Percentiles rank a stretch among this genome's conserved stretches.
Evolutionary conservation across 2,797 vertebrate genomes (phyloP).

Genomic region (Remorina albescens): DNA sequence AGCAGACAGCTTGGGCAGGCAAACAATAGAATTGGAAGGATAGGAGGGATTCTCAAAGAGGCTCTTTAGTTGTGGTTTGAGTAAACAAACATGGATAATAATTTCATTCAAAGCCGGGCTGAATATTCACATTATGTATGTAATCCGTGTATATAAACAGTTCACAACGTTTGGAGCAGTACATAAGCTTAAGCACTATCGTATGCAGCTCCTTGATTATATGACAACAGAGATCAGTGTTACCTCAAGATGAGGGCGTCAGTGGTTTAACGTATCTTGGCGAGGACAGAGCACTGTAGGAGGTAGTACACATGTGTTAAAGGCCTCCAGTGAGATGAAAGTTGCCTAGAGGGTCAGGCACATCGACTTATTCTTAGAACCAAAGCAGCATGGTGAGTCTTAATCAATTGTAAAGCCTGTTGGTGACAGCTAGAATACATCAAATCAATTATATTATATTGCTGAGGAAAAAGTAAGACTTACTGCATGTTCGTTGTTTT

Average conservation of each 20-base stretch:
- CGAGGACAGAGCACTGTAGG: constrained; percentile 20
- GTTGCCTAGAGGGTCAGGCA: constrained; percentile 42
- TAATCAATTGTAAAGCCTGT: constrained; percentile 65
- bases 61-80: constrained; percentile 52
- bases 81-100: constrained; percentile 66
- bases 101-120: constrained; percentile 41
- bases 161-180: constrained; percentile 20
- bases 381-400: constrained; percentile 56
- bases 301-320: constrained; percentile 43
- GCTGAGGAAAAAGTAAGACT: constrained; percentile 44
- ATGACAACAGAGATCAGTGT: constrained; percentile 38
- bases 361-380: constrained; percentile 54
- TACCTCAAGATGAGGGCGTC: constrained; percentile 22
- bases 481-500: constrained; percentile 21
- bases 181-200: constrained; percentile 42
- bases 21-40: constrained; percentile 57
- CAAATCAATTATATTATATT: constrained; percentile 67
- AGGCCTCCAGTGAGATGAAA: constrained; percentile 46
- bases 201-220: constrained; percentile 46
- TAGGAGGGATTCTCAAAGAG: constrained; percentile 47
- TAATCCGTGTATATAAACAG: constrained; percentile 54
- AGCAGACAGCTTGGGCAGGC: constrained; percentile 43
- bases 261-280: constrained; percentile 32
- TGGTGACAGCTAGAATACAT: constrained; percentile 57
- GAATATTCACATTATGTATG: constrained; percentile 53